Conservation (phyloP, 1,140 invertebrate species). For the Drosophila baimaii region DNA sequence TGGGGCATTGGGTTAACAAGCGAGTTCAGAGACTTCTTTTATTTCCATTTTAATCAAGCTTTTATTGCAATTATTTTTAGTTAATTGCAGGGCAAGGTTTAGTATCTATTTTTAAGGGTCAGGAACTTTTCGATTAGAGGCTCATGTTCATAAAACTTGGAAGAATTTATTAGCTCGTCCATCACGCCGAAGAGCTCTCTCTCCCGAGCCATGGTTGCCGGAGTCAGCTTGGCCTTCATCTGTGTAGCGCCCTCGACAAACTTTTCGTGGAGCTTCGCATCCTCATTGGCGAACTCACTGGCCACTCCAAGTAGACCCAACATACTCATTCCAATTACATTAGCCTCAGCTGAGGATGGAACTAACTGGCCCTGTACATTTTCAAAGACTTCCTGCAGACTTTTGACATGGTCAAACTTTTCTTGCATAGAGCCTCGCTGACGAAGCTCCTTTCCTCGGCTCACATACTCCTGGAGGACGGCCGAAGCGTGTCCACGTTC, state of each 20-base stretch:
- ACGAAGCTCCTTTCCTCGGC: neutral
- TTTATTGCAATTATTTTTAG: neutral
- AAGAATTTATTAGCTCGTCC: neutral
- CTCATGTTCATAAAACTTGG: neutral
- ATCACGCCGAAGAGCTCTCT: slow-evolving; percentile 12
- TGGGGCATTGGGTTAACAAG: neutral
- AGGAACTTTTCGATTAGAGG: neutral
- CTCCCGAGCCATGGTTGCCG: slow-evolving; percentile 4
- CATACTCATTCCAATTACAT: neutral
- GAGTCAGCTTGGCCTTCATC: slow-evolving; percentile 17
- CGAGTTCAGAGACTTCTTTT: neutral
- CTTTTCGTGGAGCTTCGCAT: slow-evolving; percentile 12
- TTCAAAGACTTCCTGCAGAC: neutral
- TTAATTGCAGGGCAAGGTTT: neutral
- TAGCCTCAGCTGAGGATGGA: neutral
- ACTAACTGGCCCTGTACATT: neutral
- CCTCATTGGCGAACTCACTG: neutral
- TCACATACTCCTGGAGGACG: neutral
- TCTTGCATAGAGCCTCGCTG: neutral
- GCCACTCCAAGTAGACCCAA: slow-evolving; percentile 4
- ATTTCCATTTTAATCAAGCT: neutral
- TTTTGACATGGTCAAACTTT: slow-evolving; percentile 1
- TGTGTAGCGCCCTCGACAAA: slow-evolving; percentile 8
- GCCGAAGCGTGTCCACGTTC: slow-evolving; percentile 11
- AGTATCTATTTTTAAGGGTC: slow-evolving; percentile 19